Conservation (phyloP, 2,888 invertebrate genomes). For the Adineta ricciae region DNA sequence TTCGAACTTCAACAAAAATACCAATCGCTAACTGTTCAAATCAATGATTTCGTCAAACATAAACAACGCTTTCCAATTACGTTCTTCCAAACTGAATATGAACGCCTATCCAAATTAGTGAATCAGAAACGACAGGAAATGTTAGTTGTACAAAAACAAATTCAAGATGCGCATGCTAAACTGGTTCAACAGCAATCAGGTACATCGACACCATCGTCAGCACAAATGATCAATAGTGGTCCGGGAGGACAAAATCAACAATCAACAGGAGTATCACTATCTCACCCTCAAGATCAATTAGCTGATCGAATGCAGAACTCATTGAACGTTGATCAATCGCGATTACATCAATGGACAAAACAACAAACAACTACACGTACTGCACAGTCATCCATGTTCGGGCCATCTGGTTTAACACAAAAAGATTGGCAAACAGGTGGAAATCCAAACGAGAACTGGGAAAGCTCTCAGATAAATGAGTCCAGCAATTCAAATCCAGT, state of each 20-base stretch:
- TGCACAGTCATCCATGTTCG: not conserved
- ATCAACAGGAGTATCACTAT: not conserved
- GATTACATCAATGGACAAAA: conserved; percentile 20
- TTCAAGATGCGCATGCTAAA: conserved; percentile 10
- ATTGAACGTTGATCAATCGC: conserved; percentile 1
- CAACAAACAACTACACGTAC: not conserved
- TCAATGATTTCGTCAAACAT: not conserved
- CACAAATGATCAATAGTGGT: not conserved
- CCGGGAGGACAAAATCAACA: not conserved
- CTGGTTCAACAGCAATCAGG: not conserved
- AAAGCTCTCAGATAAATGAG: not conserved
- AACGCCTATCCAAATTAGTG: not conserved
- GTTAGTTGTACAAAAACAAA: conserved; percentile 13
- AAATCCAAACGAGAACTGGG: not conserved
- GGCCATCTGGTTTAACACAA: not conserved
- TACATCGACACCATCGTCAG: not conserved
- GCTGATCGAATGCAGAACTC: conserved; percentile 24
- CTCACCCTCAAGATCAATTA: conserved; percentile 6
- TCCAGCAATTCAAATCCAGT: not conserved
- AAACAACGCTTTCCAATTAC: conserved; percentile 19
- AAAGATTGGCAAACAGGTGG: conserved; percentile 10
- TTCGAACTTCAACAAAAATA: conserved; percentile 16
- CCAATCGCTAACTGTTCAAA: not conserved
- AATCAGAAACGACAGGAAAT: conserved; percentile 6
- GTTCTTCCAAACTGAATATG: conserved; percentile 5